Conservation (phyloP, 2,888 invertebrate species). For the Fissipunctia ypsillon region DNA sequence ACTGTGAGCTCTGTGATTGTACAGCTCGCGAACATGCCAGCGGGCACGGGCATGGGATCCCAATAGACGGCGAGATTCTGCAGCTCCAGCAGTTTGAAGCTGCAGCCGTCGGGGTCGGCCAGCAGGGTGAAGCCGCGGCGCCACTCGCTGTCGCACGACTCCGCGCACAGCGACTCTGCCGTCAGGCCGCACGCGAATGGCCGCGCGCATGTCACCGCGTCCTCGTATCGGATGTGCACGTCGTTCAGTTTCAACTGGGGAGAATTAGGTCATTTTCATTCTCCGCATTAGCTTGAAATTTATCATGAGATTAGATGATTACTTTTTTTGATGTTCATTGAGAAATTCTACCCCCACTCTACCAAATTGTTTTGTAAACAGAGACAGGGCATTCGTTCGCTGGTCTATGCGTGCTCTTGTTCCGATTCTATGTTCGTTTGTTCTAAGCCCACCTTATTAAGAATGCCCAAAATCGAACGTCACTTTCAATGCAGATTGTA, state of each 20-base stretch:
- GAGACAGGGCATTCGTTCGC: not conserved
- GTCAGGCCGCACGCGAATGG: constrained; percentile 97
- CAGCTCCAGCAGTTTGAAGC: constrained; percentile 97
- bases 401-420: not conserved
- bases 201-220: constrained; percentile 93
- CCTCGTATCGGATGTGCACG: constrained; percentile 99
- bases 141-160: constrained; percentile 98
- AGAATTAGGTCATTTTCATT: not conserved
- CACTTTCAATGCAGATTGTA: not conserved
- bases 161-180: constrained; percentile 96
- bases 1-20: constrained; percentile 93
- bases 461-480: not conserved
- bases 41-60: constrained; percentile 92
- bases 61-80: constrained; percentile 97
- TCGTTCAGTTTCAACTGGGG: constrained; percentile 96
- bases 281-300: not conserved
- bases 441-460: not conserved
- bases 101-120: constrained; percentile 91
- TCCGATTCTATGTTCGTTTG: not conserved
- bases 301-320: no score
- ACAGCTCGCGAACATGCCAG: constrained; percentile 92
- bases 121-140: constrained; percentile 93
- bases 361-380: not conserved
- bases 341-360: not conserved
- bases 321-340: no score